A percentile compares a stretch with the other conserved stretches of the same genome.
phyloP scores from a whole-genome alignment of 2,113 vertebrate genomes.

The Phalacrocorax pelagicus region DNA sequence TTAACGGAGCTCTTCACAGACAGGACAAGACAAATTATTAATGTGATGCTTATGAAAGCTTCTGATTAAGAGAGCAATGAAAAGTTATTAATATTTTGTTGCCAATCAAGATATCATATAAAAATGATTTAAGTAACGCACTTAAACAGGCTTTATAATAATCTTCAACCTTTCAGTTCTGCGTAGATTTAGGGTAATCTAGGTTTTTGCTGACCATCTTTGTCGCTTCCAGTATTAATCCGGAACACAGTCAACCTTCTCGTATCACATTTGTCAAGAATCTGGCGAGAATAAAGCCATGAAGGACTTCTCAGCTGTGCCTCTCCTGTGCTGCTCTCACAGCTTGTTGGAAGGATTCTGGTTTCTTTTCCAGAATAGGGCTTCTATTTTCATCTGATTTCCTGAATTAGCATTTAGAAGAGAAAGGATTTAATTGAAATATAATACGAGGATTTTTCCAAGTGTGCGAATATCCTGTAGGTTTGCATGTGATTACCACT shows the following conservation, averaged over 20 bases:
- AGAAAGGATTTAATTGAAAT: slow-evolving; percentile 48
- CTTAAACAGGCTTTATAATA: background rate
- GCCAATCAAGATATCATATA: slow-evolving; percentile 68
- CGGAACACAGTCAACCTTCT: background rate
- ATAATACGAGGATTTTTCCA: slow-evolving; percentile 2
- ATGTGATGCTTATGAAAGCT: slow-evolving; percentile 63
- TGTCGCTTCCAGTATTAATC: background rate
- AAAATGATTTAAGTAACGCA: slow-evolving; percentile 46
- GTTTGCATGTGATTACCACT: background rate
- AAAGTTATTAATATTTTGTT: slow-evolving; percentile 73
- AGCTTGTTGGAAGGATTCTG: background rate
- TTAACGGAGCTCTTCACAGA: slow-evolving; percentile 66
- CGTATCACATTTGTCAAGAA: background rate
- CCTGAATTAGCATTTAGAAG: slow-evolving; percentile 34
- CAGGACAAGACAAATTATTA: slow-evolving; percentile 72
- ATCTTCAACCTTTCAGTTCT: background rate
- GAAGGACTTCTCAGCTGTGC: background rate
- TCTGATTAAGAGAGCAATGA: slow-evolving; percentile 67
- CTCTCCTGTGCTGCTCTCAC: background rate
- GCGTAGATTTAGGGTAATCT: background rate
- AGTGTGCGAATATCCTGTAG: background rate
- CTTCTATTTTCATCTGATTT: slow-evolving; percentile 5
- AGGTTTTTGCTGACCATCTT: background rate
- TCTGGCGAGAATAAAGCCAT: background rate
- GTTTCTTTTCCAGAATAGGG: background rate